Conservation (phyloP, 2,797 vertebrate genomes). For the Sternotherus odoratus region DNA sequence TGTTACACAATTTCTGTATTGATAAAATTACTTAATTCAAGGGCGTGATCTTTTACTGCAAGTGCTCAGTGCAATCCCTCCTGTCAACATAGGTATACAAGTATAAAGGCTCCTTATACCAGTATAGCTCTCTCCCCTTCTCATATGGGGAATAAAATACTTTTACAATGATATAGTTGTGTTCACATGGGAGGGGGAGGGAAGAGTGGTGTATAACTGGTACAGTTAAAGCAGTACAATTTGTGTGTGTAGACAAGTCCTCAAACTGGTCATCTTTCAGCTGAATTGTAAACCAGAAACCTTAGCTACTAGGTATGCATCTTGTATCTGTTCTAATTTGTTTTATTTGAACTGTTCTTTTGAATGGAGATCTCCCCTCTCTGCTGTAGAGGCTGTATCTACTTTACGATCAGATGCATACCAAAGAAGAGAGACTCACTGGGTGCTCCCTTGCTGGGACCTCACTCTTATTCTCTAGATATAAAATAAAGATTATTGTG, state of each 20-base stretch:
- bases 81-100: not conserved
- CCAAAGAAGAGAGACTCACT: not conserved
- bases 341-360: not conserved
- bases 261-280: not conserved
- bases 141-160: not conserved
- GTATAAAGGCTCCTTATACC: not conserved
- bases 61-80: not conserved
- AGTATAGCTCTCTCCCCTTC: not conserved
- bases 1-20: not conserved
- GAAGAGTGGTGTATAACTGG: not conserved
- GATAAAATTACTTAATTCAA: not conserved
- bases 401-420: not conserved
- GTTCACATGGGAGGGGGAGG: not conserved
- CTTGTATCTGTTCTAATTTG: not conserved
- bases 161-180: not conserved
- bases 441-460: not conserved
- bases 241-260: not conserved
- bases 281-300: not conserved
- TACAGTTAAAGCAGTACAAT: not conserved
- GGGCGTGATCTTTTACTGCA: not conserved
- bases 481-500: not conserved
- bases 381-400: not conserved
- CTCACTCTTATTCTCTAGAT: not conserved
- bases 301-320: not conserved
- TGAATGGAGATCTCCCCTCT: not conserved